Base-by-base conservation (phyloP, 2,888 invertebrate genomes). In the Pycnomerus fuliginosus region DNA sequence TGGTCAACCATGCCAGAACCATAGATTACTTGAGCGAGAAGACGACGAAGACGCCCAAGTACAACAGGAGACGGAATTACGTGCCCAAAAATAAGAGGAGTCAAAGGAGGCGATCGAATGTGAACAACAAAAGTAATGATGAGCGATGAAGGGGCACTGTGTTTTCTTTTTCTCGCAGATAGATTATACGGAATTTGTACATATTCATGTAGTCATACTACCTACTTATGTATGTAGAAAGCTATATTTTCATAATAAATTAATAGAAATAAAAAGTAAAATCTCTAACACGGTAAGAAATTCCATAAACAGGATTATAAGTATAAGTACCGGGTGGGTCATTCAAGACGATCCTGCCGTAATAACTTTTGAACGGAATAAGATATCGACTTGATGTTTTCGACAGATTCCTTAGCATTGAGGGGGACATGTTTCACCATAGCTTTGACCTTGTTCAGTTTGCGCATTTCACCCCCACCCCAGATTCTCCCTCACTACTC, bases 1-100 rank as follows among this genome's bases (percentile, higher is more conserved):
- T 75, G 30, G 60, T 74, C 0, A 69, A 72, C 51, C 71, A 75
- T 58, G 74, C 71, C 3, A 65, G 65, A 58, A 60, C 63, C 27
- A 64, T 69, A 22, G 61, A 66, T 41, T 65, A 63, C 49, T 49
- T 68, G 17, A 57, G 53, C 35, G 47, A 30, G 31, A 62, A 58
- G 48, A 17, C 53, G 40, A 28, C 41, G 14, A 53, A 45, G 12
- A 52, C 46, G 30, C 35, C 44, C 3, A 65, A 62, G 38, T 61
- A 62, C 39, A 20, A 8, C 20, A 63, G 48, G 28, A 54, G 56
- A 44, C 42, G 55, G 37, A 60, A 46, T 17, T 56, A 55, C 36
- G 24, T 20, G 39, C 25, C 36, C 7, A 15, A 31, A 37, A 28
- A 15, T 24, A 12, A 16, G 30, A 16, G 23, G 22, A 41, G 35